These are phyloP conservation scores for Xanthia icteritia DNA, from an alignment of 2,888 invertebrate genomes.

Conservation along the genomic window DNA sequence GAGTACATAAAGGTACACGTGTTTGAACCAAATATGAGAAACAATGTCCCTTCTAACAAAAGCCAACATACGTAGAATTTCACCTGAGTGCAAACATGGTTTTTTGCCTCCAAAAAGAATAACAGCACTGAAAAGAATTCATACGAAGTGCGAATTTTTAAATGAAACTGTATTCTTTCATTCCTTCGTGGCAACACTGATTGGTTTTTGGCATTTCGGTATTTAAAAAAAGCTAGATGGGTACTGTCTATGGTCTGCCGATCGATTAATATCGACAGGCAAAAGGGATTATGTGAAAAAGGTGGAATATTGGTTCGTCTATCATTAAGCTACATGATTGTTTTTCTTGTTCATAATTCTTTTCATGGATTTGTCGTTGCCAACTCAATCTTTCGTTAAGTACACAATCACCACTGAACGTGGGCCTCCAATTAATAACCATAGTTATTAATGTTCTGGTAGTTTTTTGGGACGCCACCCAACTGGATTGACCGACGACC, in stretches of 20 bases:
- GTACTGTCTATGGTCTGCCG: too few species aligned
- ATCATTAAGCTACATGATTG: too few species aligned
- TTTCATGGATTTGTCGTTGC: background rate
- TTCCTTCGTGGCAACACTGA: slow-evolving; percentile 43
- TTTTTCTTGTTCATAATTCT: too few species aligned
- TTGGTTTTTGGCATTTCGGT: slow-evolving; percentile 50
- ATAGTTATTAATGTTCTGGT: too few species aligned
- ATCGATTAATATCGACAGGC: slow-evolving; percentile 4
- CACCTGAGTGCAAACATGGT: slow-evolving; percentile 30
- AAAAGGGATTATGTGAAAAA: background rate
- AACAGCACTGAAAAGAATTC: slow-evolving; percentile 27
- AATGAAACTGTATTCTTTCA: slow-evolving; percentile 51
- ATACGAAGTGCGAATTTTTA: slow-evolving; percentile 35
- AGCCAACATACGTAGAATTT: slow-evolving; percentile 25
- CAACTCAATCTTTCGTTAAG: background rate
- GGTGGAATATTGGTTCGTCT: background rate
- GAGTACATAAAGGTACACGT: background rate
- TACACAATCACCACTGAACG: background rate
- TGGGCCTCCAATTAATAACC: background rate
- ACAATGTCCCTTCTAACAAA: slow-evolving; percentile 50
- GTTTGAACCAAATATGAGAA: slow-evolving; percentile 33
- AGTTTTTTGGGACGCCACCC: too few species aligned
- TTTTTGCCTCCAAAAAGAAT: slow-evolving; percentile 35
- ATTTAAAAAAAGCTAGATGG: background rate
- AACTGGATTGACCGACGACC: too few species aligned